Conservation (phyloP, 2,113 vertebrate species). For the Brienomyrus longianalis region DNA sequence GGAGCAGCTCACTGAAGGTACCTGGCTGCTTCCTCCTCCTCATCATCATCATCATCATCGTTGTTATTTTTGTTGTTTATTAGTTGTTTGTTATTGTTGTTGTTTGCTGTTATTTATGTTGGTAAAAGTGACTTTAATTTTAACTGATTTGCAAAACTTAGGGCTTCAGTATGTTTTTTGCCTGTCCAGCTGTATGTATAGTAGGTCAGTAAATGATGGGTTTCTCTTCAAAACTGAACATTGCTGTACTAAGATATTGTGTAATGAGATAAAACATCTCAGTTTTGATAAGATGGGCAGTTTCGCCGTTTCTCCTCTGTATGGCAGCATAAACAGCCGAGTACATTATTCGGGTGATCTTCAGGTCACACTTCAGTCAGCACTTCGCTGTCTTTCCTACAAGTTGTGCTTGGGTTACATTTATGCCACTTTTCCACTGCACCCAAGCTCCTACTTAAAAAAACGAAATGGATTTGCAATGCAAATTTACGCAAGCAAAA, state of each 20-base stretch:
- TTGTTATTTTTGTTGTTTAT: not conserved
- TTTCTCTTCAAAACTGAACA: not conserved
- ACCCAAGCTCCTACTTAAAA: not conserved
- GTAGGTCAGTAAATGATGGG: not conserved
- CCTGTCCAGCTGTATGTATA: not conserved
- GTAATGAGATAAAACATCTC: too few relatives aligned
- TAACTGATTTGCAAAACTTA: not conserved
- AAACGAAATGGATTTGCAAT: not conserved
- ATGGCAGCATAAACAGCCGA: not conserved
- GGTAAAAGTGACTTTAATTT: not conserved
- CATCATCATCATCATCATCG: not conserved
- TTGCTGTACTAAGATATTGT: too few relatives aligned
- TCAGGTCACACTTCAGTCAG: not conserved
- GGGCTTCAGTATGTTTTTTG: not conserved
- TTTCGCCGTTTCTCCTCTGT: not conserved
- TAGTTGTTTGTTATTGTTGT: not conserved
- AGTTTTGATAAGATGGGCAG: not conserved
- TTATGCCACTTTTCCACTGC: not conserved
- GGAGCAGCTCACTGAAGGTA: slow-evolving; percentile 57
- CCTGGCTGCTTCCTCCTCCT: not conserved
- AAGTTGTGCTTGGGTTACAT: not conserved
- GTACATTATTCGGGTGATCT: not conserved
- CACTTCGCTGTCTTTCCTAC: not conserved
- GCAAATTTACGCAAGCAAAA: not conserved
- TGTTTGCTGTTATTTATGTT: not conserved